These are phyloP conservation scores for Trichopria drosophilae DNA, from an alignment of 2,888 invertebrate species.

Conservation along the genomic window DNA sequence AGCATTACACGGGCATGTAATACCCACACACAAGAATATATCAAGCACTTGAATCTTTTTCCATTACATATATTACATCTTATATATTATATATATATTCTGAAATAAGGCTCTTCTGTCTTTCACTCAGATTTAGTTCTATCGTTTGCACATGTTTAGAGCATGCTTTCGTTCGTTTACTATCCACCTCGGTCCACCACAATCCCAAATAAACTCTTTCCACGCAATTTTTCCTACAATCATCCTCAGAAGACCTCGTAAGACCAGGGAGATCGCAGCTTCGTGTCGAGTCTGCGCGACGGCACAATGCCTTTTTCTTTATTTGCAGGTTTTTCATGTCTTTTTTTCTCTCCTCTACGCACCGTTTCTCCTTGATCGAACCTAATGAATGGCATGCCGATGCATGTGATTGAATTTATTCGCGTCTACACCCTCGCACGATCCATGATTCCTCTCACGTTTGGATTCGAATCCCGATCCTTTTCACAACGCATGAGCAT, in stretches of 20 bases:
- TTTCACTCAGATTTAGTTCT: slow-evolving; percentile 59
- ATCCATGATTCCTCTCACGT: too few species aligned
- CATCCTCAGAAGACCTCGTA: not conserved
- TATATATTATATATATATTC: slow-evolving; percentile 50
- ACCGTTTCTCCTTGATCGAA: slow-evolving; percentile 17
- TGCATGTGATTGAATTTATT: slow-evolving; percentile 51
- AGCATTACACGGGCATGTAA: slow-evolving; percentile 48
- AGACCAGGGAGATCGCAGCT: not conserved
- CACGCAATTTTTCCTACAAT: slow-evolving; percentile 1
- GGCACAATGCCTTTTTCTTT: too few species aligned
- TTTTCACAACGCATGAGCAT: not conserved
- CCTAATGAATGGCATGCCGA: slow-evolving; percentile 57
- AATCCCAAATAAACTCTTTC: slow-evolving; percentile 26
- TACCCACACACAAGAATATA: slow-evolving; percentile 45
- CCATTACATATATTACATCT: slow-evolving; percentile 41
- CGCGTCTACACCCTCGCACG: too few species aligned
- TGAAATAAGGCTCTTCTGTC: slow-evolving; percentile 58
- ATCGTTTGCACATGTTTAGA: slow-evolving; percentile 59
- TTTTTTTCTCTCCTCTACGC: too few species aligned
- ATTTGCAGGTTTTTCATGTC: too few species aligned
- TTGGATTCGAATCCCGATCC: slow-evolving; percentile 29
- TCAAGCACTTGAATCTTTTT: slow-evolving; percentile 44
- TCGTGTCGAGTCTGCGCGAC: too few species aligned
- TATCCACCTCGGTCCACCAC: slow-evolving; percentile 39
- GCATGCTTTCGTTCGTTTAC: slow-evolving; percentile 58